Evolutionary conservation across 1,140 invertebrate species (phyloP).

Genomic region (Calliphora vicina): DNA sequence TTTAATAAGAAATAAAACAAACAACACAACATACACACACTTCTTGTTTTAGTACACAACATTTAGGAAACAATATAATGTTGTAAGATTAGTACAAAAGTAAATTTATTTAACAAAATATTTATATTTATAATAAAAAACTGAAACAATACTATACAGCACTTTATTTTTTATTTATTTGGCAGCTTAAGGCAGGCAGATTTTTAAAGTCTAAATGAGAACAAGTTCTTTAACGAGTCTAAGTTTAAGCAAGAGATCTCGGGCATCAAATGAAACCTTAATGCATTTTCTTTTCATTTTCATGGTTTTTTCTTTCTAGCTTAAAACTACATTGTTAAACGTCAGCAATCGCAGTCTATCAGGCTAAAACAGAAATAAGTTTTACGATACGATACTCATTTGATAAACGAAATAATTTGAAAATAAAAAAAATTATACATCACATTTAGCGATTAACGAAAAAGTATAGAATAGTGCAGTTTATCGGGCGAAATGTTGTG

Average conservation of each 20-base stretch:
- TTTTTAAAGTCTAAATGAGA: not conserved
- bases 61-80: not conserved
- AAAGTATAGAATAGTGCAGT: no score
- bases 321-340: not conserved
- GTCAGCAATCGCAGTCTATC: constrained; percentile 39
- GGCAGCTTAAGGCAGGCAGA: not conserved
- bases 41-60: not conserved
- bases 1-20: not conserved
- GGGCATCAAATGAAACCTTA: constrained; percentile 22
- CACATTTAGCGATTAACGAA: not conserved
- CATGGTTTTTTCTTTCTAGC: not conserved
- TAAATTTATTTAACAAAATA: no score
- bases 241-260: not conserved
- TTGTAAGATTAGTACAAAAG: no score
- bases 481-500: no score
- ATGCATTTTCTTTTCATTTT: not conserved
- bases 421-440: not conserved
- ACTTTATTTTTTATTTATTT: not conserved
- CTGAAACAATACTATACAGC: not conserved
- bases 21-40: not conserved
- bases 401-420: not conserved
- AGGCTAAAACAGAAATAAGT: constrained; percentile 30
- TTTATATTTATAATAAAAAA: no score
- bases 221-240: not conserved
- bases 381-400: not conserved